These are phyloP conservation scores for Drosophila punjabiensis DNA, from an alignment of 1,140 invertebrate species.

Conservation along the genomic window DNA sequence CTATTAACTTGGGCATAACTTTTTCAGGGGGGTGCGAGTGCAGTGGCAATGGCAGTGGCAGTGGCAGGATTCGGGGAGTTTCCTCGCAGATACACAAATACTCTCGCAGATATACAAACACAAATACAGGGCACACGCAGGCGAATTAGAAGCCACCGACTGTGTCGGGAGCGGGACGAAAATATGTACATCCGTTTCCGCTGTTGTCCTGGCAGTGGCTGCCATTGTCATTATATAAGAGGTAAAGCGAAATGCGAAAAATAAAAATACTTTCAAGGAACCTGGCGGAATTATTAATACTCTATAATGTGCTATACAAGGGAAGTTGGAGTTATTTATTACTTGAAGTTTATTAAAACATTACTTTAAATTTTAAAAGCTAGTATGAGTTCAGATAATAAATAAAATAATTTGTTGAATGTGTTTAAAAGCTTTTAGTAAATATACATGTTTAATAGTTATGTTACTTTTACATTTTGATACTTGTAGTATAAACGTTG, in stretches of 20 bases:
- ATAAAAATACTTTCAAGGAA: not conserved
- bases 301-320: not conserved
- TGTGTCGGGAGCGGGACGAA: conserved; percentile 28
- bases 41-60: conserved; percentile 10
- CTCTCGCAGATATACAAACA: conserved; percentile 6
- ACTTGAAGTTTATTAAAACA: not conserved
- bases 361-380: not conserved
- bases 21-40: conserved; percentile 32
- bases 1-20: conserved; percentile 83
- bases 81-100: conserved; percentile 23
- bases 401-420: not conserved
- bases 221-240: conserved; percentile 53
- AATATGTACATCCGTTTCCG: conserved; percentile 74
- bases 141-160: conserved; percentile 29
- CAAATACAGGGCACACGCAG: conserved; percentile 25
- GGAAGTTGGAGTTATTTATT: not conserved
- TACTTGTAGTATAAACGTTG: not conserved
- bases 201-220: conserved; percentile 31
- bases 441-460: not conserved
- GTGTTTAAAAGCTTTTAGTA: not conserved
- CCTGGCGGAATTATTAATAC: conserved; percentile 10
- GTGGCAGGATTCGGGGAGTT: conserved; percentile 17
- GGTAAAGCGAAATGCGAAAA: conserved; percentile 32
- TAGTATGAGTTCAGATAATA: not conserved
- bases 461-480: not conserved